Evolutionary conservation across 2,888 invertebrate genomes (phyloP).

Genomic region (Tryphoninae sp.): DNA sequence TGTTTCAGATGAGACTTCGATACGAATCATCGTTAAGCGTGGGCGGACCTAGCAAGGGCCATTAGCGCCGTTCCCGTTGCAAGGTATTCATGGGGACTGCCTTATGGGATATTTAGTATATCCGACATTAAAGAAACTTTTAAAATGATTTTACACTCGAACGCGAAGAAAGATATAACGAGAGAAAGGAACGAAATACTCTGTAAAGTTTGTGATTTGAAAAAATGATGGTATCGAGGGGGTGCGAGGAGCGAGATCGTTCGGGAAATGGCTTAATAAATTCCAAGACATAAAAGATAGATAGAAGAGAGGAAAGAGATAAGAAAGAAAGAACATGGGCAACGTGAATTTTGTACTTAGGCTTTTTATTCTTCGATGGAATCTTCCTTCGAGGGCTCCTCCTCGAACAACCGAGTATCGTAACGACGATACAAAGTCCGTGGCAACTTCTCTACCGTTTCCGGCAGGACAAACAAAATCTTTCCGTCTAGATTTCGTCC

Average conservation of each 20-base stretch:
- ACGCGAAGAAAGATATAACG: neutral
- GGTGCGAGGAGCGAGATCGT: slow-evolving; percentile 45
- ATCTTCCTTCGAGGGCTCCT: slow-evolving; percentile 16
- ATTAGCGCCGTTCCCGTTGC: slow-evolving; percentile 80
- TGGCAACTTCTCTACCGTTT: neutral
- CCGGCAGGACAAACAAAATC: neutral
- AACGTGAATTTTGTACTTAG: slow-evolving; percentile 3
- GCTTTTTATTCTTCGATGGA: slow-evolving; percentile 26
- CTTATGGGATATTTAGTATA: slow-evolving; percentile 79
- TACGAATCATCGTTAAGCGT: slow-evolving; percentile 78
- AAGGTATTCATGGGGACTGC: slow-evolving; percentile 81
- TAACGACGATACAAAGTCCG: neutral
- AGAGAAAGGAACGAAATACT: slow-evolving; percentile 4
- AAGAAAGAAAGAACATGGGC: slow-evolving; percentile 21
- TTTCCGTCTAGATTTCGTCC: neutral
- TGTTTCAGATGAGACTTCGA: slow-evolving; percentile 81
- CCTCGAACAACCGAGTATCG: slow-evolving; percentile 10
- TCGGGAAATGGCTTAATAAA: slow-evolving; percentile 23
- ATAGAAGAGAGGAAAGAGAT: no score
- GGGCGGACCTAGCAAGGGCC: slow-evolving; percentile 79
- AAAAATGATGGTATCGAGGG: slow-evolving; percentile 17
- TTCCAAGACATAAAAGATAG: slow-evolving; percentile 13
- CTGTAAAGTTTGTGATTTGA: slow-evolving; percentile 37
- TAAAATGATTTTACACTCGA: slow-evolving; percentile 39
- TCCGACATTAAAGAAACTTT: slow-evolving; percentile 63